These are phyloP conservation scores for Xestoiulus laeticollis DNA, from an alignment of 2,888 invertebrate species.

Conservation along the genomic window DNA sequence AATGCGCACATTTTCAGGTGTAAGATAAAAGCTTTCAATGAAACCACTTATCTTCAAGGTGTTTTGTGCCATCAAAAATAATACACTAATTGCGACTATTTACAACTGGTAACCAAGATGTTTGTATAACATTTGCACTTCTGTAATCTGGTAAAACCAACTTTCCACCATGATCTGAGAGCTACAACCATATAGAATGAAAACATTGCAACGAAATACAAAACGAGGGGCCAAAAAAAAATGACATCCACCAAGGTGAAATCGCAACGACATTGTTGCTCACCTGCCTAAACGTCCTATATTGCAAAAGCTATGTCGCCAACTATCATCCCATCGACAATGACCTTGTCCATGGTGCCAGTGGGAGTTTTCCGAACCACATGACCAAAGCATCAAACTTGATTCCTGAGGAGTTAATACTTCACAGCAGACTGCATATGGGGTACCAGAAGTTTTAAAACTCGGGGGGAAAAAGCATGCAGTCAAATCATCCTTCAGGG, in stretches of 20 bases:
- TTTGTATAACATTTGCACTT: too few relatives aligned
- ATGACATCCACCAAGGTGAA: neutral
- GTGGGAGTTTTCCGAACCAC: neutral
- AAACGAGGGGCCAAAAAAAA: neutral
- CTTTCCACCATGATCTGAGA: too few relatives aligned
- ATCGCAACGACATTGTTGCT: neutral
- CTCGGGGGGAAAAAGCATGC: too few relatives aligned
- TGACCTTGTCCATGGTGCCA: conserved; percentile 13
- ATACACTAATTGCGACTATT: too few relatives aligned
- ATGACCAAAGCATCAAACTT: neutral
- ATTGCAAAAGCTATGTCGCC: neutral
- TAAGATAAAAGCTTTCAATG: too few relatives aligned
- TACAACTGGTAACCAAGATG: too few relatives aligned
- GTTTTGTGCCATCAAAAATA: too few relatives aligned
- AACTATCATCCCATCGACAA: neutral
- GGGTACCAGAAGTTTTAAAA: neutral
- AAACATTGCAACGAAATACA: too few relatives aligned
- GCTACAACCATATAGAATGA: too few relatives aligned
- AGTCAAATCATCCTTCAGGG: neutral
- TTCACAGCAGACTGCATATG: neutral
- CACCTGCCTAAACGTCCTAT: neutral
- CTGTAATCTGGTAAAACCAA: too few relatives aligned
- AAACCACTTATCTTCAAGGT: too few relatives aligned
- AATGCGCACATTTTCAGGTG: too few relatives aligned
- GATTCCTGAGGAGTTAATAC: neutral